Base-by-base conservation (phyloP, 2,888 invertebrate species). In the Furcula furcula region DNA sequence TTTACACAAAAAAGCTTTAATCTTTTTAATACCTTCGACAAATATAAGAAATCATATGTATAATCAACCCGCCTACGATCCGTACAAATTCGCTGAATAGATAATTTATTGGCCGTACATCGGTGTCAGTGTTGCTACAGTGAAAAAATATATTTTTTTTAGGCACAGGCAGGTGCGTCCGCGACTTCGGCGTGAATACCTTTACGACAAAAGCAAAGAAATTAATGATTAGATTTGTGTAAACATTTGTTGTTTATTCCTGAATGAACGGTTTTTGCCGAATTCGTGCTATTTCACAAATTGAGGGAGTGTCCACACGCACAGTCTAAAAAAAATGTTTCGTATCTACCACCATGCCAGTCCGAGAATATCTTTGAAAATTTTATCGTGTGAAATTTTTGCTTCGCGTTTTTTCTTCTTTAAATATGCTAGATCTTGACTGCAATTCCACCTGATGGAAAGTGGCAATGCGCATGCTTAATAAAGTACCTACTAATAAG, bases 61-160 rank as follows among this genome's bases (percentile, higher is more conserved):
- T 63, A 56, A 41, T 41, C 55, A 71, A 80, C 85, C 87, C 87
- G 87, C 87, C 87, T 82, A 83, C 84, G 45, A 59, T 54, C 55
- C 60, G 51, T 71, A 83, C 87, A 86, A 84, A 87, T 87, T 82
- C 40, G 57, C 54, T 80, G 72, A 82, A 85, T 76, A 62, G 72
- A 72, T 69, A 83, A 85, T 86, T 85, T 85, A 86, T 87, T 66
- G 74, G 44, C 48, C 42, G 46, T 67, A 76, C n/a, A n/a, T 71
- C 59, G 65, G 5, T 7, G 23, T 6, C 23, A 12, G 12, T 5
- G 12, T 2, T 10, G 23, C 10, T 41, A n/a, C 32, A 37, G 39
- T 50, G 57, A 55, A 63, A 51, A 33, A 19, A 21, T 19, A 23
- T 12, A 12, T 12, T 12, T 23, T 41, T 55, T 52, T 56, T 41